Evolutionary conservation across 2,113 vertebrate genomes (phyloP).

Genomic region (Melospiza melodia): DNA sequence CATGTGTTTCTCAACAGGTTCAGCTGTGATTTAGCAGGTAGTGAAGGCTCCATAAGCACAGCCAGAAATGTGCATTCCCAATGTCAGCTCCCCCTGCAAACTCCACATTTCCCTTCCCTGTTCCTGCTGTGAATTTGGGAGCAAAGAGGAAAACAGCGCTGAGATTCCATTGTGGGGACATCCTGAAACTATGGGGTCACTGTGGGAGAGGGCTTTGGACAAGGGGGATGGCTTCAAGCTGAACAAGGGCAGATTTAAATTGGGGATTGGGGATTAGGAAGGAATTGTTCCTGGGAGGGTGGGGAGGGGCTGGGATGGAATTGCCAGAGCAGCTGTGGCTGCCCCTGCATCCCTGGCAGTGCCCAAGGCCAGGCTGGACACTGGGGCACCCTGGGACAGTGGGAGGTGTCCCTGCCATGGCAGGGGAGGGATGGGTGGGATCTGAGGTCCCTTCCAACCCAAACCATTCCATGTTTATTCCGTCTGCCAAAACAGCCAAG

Average conservation of each 20-base stretch:
- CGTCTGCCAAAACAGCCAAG: background rate
- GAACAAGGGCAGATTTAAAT: too few species aligned
- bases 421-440: accelerated
- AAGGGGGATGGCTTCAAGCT: background rate
- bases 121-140: accelerated
- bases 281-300: background rate
- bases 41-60: background rate
- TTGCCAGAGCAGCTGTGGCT: background rate
- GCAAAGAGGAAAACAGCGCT: background rate
- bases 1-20: background rate
- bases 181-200: accelerated
- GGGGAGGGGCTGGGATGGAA: background rate
- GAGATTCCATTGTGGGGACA: accelerated
- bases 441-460: accelerated
- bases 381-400: background rate
- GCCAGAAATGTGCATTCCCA: background rate
- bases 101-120: background rate
- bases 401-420: background rate
- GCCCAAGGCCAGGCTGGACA: background rate
- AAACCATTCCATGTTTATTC: background rate
- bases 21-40: background rate
- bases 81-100: accelerated
- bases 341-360: background rate
- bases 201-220: background rate
- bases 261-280: background rate